phyloP scores from a whole-genome alignment of 1,140 invertebrate genomes.

The Rhynchophorus ferrugineus region DNA sequence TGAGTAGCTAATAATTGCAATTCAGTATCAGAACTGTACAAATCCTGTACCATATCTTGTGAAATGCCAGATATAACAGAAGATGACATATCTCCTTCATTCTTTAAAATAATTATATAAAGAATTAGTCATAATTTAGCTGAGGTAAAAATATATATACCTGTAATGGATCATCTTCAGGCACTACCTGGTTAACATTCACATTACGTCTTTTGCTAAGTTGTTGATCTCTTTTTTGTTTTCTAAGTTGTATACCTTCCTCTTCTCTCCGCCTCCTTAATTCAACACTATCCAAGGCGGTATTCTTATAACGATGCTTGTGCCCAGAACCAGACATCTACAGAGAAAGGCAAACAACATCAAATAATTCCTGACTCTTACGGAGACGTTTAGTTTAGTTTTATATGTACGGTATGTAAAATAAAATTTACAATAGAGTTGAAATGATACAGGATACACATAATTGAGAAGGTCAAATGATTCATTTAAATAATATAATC shows the following conservation, averaged over 20 bases:
- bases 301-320: slow-evolving; percentile 93
- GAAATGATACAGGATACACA: background rate
- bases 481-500: too few relatives aligned
- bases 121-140: too few relatives aligned
- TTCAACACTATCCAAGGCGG: slow-evolving; percentile 85
- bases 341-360: slow-evolving; percentile 27
- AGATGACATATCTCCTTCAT: slow-evolving; percentile 38
- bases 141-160: slow-evolving; percentile 19
- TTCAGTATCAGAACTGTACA: slow-evolving; percentile 74
- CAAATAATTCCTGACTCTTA: too few relatives aligned
- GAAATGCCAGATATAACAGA: slow-evolving; percentile 50
- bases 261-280: slow-evolving; percentile 86
- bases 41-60: slow-evolving; percentile 71
- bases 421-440: too few relatives aligned
- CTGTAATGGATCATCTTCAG: slow-evolving; percentile 46
- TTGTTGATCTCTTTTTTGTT: slow-evolving; percentile 91
- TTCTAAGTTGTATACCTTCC: slow-evolving; percentile 90
- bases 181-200: slow-evolving; percentile 45
- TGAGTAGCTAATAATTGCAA: slow-evolving; percentile 86
- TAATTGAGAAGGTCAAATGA: background rate
- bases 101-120: slow-evolving; percentile 21
- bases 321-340: slow-evolving; percentile 73
- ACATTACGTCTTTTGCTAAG: slow-evolving; percentile 90
- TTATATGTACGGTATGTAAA: too few relatives aligned
- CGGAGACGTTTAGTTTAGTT: too few relatives aligned